Base-by-base conservation (phyloP, 2,797 vertebrate genomes). In the Phataginus tricuspis region DNA sequence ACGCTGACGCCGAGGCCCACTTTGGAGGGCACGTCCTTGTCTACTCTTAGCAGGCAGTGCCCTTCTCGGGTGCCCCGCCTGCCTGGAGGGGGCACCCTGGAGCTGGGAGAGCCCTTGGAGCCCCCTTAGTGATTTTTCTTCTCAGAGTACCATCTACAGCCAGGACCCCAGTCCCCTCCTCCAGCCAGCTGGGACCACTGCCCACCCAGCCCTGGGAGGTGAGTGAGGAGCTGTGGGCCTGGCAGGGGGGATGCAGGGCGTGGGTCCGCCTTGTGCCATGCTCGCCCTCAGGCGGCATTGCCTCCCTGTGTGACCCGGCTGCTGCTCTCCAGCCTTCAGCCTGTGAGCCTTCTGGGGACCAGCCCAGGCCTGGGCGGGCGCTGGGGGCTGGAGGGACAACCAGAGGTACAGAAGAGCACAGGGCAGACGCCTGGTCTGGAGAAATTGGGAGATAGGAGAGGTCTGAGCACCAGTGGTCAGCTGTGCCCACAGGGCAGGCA, bases 141-240 rank as follows among this genome's bases (percentile, higher is more conserved):
- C 45, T 45, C 78, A 96, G 97, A 51, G 34, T 86, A 4, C 29
- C 6, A 23, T 64, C 88, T 77, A 88, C 90, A 29, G 23, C 64
- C 37, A 3, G 45, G 71, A 87, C 53, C 59, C 37, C 15, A 0
- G 16, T 3, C 2, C 37, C 53, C 15, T 59, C 78, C 29, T 74
- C 92, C 1, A 8, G 14, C 6, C 77, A 4, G 2, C 27, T 5
- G 0, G 7, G 71, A 39, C 71, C 51, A 18, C 66, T 90, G 39
- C 57, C 1, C 1, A 16, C 74, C 13, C 71, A 57, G 49, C 37
- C 93, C 10, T 9, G 29, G 3, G 89, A 90, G 97, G 97, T 96
- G 80, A 89, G 90, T 77, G 61, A 14, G 16, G 39, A 15, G 27
- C 63, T 5, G 0, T 2, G 21, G 49, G 8, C 23, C 12, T 16